These are phyloP conservation scores for Erannis defoliaria DNA, from an alignment of 2,888 invertebrate genomes.

Conservation along the genomic window DNA sequence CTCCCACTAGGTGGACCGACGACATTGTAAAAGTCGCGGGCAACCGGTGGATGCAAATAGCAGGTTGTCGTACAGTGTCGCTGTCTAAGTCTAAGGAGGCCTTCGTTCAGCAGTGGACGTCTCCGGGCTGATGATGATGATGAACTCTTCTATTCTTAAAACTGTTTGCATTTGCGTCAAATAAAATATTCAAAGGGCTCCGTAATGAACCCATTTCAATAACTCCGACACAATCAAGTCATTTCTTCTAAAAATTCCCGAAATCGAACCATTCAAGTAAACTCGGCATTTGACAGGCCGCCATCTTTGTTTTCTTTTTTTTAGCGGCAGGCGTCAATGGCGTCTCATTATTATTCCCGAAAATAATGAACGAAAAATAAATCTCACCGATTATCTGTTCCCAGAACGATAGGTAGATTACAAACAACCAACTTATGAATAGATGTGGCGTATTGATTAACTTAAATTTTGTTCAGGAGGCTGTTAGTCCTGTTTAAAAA, in stretches of 20 bases:
- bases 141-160: background rate
- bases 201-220: slow-evolving; percentile 57
- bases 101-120: too few species aligned
- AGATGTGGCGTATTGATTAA: background rate
- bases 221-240: slow-evolving; percentile 50
- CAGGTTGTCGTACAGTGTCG: too few species aligned
- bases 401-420: slow-evolving; percentile 68
- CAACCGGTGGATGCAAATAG: too few species aligned
- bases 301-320: slow-evolving; percentile 53
- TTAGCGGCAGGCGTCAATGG: slow-evolving; percentile 64
- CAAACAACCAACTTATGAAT: slow-evolving; percentile 17
- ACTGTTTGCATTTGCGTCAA: slow-evolving; percentile 12
- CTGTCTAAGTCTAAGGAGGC: too few species aligned
- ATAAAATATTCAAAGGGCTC: slow-evolving; percentile 33
- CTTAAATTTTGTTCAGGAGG: background rate
- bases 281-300: slow-evolving; percentile 56
- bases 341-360: slow-evolving; percentile 76
- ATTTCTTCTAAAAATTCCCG: slow-evolving; percentile 51
- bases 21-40: too few species aligned
- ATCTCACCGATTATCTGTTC: slow-evolving; percentile 70
- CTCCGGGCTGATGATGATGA: too few species aligned
- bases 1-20: too few species aligned
- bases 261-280: slow-evolving; percentile 49
- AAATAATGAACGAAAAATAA: slow-evolving; percentile 72
- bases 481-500: background rate